phyloP scores from a whole-genome alignment of 23 tunicate species.

The Ascidia mentula region DNA sequence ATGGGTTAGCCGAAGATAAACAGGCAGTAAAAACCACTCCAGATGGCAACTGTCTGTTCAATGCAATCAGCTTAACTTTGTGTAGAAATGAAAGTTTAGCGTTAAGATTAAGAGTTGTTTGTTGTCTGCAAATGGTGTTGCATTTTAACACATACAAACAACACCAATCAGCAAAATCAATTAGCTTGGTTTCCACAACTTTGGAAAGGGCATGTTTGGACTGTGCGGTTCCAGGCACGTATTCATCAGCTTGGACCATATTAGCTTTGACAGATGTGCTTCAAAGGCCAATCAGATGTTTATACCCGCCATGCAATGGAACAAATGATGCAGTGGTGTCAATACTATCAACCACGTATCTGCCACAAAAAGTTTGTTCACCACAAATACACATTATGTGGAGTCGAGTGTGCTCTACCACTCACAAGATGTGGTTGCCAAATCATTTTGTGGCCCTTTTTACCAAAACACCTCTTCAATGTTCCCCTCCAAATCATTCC shows the following conservation, averaged over 20 bases:
- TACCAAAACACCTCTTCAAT: no score
- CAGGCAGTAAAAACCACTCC: conserved; percentile 8
- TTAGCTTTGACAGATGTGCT: neutral
- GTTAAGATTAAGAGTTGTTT: no score
- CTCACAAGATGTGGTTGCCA: conserved; percentile 2
- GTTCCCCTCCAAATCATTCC: no score
- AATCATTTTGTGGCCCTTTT: conserved; percentile 9
- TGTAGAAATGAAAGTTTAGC: no score
- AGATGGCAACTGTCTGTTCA: conserved; percentile 1
- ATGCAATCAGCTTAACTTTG: conserved; percentile 2
- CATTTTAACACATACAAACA: no score
- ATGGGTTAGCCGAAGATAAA: neutral
- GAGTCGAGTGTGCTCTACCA: conserved; percentile 2
- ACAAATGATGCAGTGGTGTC: neutral
- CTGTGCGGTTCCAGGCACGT: conserved; percentile 6
- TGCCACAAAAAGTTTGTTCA: conserved; percentile 7
- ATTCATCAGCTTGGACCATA: conserved; percentile 12
- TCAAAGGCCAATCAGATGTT: neutral
- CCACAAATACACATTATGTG: neutral
- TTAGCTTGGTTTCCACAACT: no score
- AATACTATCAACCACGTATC: no score
- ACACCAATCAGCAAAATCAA: no score
- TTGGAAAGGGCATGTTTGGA: conserved; percentile 1
- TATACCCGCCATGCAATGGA: conserved; percentile 13
- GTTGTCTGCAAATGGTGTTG: no score